Conservation (phyloP, 2,113 vertebrate species). For the Diphyllodes magnificus region DNA sequence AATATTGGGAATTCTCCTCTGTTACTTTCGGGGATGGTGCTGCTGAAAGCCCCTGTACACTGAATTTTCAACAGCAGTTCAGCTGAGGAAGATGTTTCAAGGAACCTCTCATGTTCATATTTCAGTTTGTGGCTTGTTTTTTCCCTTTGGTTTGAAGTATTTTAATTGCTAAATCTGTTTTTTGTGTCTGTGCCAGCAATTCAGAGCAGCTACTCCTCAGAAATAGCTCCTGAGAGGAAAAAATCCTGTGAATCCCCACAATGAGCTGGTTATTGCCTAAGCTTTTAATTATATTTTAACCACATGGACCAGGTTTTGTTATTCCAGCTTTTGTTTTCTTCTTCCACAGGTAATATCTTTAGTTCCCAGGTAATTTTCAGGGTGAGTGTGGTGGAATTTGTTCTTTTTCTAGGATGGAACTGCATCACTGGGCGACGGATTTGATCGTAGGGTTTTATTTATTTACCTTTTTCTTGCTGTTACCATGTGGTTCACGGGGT, state of each 20-base stretch:
- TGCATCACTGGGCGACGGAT: background rate
- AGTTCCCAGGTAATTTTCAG: background rate
- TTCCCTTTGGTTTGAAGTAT: background rate
- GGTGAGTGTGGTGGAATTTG: background rate
- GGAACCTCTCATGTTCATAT: background rate
- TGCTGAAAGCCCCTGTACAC: background rate
- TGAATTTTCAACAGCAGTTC: background rate
- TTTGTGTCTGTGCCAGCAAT: background rate
- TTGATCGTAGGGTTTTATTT: background rate
- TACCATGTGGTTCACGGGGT: fast-evolving
- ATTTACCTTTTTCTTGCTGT: background rate
- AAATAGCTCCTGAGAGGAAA: slow-evolving; percentile 29
- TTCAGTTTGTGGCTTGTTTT: background rate
- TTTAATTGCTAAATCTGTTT: slow-evolving; percentile 19
- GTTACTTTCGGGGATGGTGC: background rate
- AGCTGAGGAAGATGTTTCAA: background rate
- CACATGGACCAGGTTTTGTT: background rate
- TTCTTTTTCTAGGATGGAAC: background rate
- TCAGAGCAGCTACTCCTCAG: background rate
- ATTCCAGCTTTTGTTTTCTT: background rate
- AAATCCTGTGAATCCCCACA: background rate
- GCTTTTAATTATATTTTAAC: slow-evolving; percentile 34
- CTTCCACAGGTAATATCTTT: background rate
- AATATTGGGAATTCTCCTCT: background rate
- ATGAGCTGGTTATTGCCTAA: background rate